phyloP scores from a whole-genome alignment of 2,113 vertebrate species.

The Piaya cayana region DNA sequence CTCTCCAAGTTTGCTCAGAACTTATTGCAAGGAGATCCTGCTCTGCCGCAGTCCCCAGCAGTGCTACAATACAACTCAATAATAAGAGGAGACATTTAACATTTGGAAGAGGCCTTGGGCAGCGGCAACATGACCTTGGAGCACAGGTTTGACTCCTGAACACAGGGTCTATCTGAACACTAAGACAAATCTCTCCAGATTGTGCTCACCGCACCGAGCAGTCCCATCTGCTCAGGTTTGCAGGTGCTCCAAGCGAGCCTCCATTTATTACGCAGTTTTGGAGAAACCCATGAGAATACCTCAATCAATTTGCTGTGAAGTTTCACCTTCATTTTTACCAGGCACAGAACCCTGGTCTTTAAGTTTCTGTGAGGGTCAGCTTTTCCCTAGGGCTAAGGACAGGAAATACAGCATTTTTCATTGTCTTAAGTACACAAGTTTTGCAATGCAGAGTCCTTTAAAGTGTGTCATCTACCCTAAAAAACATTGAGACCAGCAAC shows the following conservation, averaged over 20 bases:
- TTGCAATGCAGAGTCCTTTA: not conserved
- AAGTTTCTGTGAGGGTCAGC: not conserved
- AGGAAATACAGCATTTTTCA: not conserved
- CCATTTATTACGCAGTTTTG: constrained; percentile 9
- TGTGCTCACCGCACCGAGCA: constrained; percentile 18
- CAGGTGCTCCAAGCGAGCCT: constrained; percentile 19
- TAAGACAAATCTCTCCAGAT: constrained; percentile 12
- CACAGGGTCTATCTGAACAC: not conserved
- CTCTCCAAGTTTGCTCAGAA: not conserved
- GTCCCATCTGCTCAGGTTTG: constrained; percentile 30
- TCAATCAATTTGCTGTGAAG: constrained; percentile 4
- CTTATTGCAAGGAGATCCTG: not conserved
- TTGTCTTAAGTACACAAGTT: not conserved
- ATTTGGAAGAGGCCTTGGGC: not conserved
- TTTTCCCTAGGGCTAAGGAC: not conserved
- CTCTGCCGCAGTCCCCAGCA: accelerated
- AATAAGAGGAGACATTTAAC: not conserved
- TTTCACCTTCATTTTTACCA: constrained; percentile 17
- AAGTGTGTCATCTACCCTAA: not conserved
- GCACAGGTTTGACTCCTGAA: not conserved
- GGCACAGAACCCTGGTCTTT: not conserved
- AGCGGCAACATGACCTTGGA: constrained; percentile 28
- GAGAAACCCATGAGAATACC: constrained; percentile 37
- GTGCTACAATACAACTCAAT: not conserved
- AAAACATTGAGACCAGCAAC: not conserved